Evolutionary conservation across 2,888 invertebrate species (phyloP).

Genomic region (Ceraclea dissimilis): DNA sequence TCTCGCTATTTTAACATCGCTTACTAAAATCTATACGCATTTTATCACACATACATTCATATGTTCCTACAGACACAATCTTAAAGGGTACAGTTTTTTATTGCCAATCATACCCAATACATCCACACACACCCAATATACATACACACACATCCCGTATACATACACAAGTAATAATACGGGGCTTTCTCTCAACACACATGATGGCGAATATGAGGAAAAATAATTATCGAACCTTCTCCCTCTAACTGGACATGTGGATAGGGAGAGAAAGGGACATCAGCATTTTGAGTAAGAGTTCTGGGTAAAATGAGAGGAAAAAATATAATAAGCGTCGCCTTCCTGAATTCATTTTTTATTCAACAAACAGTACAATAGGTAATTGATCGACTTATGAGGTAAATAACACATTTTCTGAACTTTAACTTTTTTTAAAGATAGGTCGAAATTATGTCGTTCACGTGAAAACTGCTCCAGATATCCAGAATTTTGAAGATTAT

Average conservation of each 20-base stretch:
- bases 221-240: conserved; percentile 25
- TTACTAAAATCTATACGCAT: conserved; percentile 25
- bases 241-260: conserved; percentile 2
- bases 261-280: conserved; percentile 3
- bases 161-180: conserved; percentile 2
- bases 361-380: neutral
- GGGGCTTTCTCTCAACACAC: conserved; percentile 14
- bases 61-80: conserved; percentile 5
- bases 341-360: neutral
- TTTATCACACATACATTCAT: conserved; percentile 19
- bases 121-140: neutral
- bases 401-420: no score
- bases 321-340: conserved; percentile 1
- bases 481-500: no score
- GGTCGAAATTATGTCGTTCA: no score
- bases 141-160: neutral
- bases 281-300: neutral
- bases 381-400: no score
- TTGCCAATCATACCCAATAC: conserved; percentile 14
- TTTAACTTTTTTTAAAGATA: no score
- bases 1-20: conserved; percentile 24
- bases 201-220: conserved; percentile 24
- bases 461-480: no score
- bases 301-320: conserved; percentile 11
- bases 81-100: conserved; percentile 8